Base-by-base conservation (phyloP, 2,888 invertebrate genomes). In the Zeuzera pyrina region DNA sequence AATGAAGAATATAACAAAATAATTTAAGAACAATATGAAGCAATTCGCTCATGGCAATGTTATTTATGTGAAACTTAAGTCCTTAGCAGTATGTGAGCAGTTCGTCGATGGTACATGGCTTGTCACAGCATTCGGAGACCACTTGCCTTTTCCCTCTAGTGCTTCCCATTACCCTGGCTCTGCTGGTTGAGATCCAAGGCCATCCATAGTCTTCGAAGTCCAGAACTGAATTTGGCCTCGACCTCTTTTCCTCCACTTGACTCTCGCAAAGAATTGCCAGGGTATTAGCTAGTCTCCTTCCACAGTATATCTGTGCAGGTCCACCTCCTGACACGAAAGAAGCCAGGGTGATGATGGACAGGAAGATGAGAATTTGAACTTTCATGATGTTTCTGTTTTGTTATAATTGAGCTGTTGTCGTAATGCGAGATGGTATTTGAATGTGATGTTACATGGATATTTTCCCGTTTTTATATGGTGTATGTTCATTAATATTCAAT, bases 301-400 rank as follows among this genome's bases (percentile, higher is more conserved):
- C 60, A 21, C 58, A 57, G 34, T 48, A 55, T 2, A n/a, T 19
- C 19, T 26, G n/a, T n/a, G n/a, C n/a, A n/a, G n/a, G n/a, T n/a
- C n/a, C n/a, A n/a, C n/a, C n/a, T n/a, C n/a, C n/a, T n/a, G n/a
- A n/a, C n/a, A n/a, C n/a, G n/a, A n/a, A n/a, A n/a, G 8, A 19
- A 1, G 19, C 8, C 5, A 8, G 5, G 2, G 6, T 8, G 8
- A 19, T 19, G 19, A 19, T 19, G 19, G 6, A 7, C 6, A 19
- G 8, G 6, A 19, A 8, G 2, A 19, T 19, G 19, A 19, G 19
- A 5, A 19, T 8, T 19, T 19, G 19, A 8, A 8, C 19, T 8
- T 19, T 19, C 19, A 19, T 19, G 19, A 19, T 19, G 19, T 19
- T 19, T 5, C 8, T 1, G 19, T 19, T 1, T 19, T 19, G 19